Evolutionary conservation across 2,797 vertebrate species (phyloP).

Genomic region (Hapalemur alaotrensis): DNA sequence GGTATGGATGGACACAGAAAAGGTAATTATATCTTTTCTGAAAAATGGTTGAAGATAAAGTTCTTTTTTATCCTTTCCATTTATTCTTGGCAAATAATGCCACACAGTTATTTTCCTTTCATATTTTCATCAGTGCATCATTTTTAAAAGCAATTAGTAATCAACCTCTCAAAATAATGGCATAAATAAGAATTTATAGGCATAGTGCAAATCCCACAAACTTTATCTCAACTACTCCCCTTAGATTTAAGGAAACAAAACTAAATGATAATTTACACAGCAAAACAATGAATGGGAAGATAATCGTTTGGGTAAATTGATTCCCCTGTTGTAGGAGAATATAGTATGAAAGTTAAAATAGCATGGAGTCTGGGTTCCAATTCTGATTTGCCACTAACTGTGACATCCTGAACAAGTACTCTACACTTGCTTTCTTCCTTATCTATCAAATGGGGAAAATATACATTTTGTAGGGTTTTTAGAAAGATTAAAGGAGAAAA

Average conservation of each 20-base stretch:
- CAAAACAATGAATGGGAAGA: not conserved
- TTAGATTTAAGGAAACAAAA: constrained; percentile 27
- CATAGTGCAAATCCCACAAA: constrained; percentile 14
- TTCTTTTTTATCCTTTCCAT: constrained; percentile 32
- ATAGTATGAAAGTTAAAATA: not conserved
- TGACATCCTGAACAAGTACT: not conserved
- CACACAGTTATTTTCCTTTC: constrained; percentile 32
- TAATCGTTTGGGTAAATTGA: not conserved
- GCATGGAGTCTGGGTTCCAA: not conserved
- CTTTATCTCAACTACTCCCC: not conserved
- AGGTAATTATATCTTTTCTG: constrained; percentile 1
- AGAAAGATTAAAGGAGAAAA: constrained; percentile 22
- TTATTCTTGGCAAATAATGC: constrained; percentile 55
- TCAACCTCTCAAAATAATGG: constrained; percentile 38
- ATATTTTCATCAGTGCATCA: constrained; percentile 49
- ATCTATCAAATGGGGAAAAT: not conserved
- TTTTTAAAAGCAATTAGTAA: constrained; percentile 41
- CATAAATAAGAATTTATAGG: constrained; percentile 46
- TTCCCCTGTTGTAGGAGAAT: not conserved
- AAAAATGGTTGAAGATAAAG: constrained; percentile 23
- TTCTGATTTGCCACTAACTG: not conserved
- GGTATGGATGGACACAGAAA: constrained; percentile 22
- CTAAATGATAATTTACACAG: not conserved
- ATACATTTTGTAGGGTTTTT: not conserved
- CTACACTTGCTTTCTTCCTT: constrained; percentile 1